Evolutionary conservation across 2,888 invertebrate genomes (phyloP).

Genomic region (Lasioglossum malachurum): DNA sequence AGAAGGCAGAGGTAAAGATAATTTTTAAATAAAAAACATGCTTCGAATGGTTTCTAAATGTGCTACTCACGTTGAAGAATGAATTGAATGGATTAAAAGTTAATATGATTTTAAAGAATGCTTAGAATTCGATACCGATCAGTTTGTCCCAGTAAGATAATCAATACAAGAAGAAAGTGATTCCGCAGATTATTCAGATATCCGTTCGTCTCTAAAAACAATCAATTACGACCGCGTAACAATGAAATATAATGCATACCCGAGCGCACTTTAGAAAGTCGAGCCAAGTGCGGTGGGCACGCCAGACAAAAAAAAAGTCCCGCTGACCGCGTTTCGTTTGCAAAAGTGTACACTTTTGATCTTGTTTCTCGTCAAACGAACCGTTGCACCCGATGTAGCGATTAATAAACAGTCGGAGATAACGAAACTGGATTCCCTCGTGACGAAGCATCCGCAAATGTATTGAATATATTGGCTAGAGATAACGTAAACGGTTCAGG

Average conservation of each 20-base stretch:
- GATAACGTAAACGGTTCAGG: too few relatives aligned
- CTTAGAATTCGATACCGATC: neutral
- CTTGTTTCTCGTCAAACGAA: neutral
- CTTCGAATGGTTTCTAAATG: too few relatives aligned
- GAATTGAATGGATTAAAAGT: too few relatives aligned
- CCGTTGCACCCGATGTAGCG: neutral
- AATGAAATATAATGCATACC: neutral
- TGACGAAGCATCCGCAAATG: neutral
- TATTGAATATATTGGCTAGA: too few relatives aligned
- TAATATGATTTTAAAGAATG: too few relatives aligned
- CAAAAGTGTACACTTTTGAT: neutral
- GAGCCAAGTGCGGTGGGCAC: neutral
- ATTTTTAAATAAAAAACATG: too few relatives aligned
- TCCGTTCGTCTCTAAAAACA: neutral
- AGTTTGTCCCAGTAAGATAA: neutral
- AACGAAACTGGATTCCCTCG: neutral
- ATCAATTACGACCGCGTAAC: neutral
- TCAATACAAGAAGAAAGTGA: neutral
- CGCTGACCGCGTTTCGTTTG: constrained; percentile 7
- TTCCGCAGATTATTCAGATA: neutral
- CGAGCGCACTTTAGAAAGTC: constrained; percentile 14
- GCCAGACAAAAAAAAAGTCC: neutral
- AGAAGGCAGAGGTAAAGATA: too few relatives aligned
- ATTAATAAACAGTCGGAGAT: neutral
- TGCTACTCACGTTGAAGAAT: too few relatives aligned